These are phyloP conservation scores for Tribolium castaneum DNA, from an alignment of 1,140 invertebrate species.

Conservation along the genomic window DNA sequence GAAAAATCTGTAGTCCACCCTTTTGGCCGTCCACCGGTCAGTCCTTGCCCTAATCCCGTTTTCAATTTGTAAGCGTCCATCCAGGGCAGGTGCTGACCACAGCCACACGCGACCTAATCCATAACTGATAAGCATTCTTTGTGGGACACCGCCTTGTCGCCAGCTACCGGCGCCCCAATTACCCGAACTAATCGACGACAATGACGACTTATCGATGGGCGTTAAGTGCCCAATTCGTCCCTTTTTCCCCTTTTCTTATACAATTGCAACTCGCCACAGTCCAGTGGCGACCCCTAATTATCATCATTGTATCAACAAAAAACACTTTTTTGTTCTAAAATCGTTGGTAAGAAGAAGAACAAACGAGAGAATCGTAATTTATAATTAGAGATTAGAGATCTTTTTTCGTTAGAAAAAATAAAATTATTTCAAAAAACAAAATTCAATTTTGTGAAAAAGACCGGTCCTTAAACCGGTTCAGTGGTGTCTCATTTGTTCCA, in stretches of 20 bases:
- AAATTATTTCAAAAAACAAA: too few species aligned
- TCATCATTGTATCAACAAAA: too few species aligned
- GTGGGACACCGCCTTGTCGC: conserved; percentile 37
- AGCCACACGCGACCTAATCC: conserved; percentile 47
- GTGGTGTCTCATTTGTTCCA: too few species aligned
- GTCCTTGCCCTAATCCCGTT: conserved; percentile 13
- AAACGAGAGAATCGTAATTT: too few species aligned
- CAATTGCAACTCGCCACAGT: neutral
- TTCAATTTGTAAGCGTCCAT: conserved; percentile 33
- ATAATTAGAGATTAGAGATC: too few species aligned
- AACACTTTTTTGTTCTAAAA: too few species aligned
- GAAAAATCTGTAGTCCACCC: too few species aligned
- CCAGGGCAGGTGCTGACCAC: conserved; percentile 37
- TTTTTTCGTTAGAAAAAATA: too few species aligned
- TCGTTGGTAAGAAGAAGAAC: too few species aligned
- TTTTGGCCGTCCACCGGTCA: neutral
- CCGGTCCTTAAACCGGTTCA: too few species aligned
- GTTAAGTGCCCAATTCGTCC: neutral
- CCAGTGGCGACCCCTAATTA: too few species aligned
- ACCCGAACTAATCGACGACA: conserved; percentile 45
- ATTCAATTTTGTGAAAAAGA: too few species aligned
- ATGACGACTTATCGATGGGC: conserved; percentile 1
- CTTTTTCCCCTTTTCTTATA: neutral
- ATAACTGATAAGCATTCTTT: conserved; percentile 44
- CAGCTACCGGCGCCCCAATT: conserved; percentile 47